Base-by-base conservation (phyloP, 2,797 vertebrate species). In the Austrolebias charrua region DNA sequence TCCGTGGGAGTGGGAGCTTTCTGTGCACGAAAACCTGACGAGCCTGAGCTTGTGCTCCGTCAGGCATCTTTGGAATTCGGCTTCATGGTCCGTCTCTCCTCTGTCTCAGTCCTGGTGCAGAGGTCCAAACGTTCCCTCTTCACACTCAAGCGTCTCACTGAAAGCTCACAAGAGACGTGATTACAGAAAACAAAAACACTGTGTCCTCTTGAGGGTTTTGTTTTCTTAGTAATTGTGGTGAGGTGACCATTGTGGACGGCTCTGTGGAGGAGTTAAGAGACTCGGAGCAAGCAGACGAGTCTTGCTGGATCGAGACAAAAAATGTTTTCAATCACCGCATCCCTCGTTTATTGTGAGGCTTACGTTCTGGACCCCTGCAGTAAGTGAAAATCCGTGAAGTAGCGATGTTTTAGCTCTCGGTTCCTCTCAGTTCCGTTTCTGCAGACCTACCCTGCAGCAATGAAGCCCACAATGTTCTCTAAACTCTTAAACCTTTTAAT, bases 51-150 rank as follows among this genome's bases (percentile, higher is more conserved):
- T 89, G 89, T 71, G 76, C 82, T 85, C 53, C 44, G 61, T 54
- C 45, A 91, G 86, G 75, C 69, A 88, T 89, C 82, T 77, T 59
- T 88, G 92, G 92, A 92, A 93, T 93, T 85, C 78, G 52, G 69
- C 71, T 82, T 61, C 47, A 42, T 16, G 14, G 49, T 77, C 56
- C 60, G 16, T 70, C 44, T 73, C 58, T 69, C 55, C 33, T 71
- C 58, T 8, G 60, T 63, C 66, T 62, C 49, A 1, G 72, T 60
- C 59, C 57, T 55, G 8, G 49, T 1, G 57, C 50, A 71, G 51
- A 64, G 65, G 63, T 74, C 72, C 56, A 82, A 69, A 64, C 42
- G 59, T 59, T 60, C 51, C 58, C 69, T 72, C 69, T 76, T 64
- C 71, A 78, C 31, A 20, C 63, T 81, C 65, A 58, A 72, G 57